Percentiles rank a stretch among this genome's conserved stretches.
These are phyloP conservation scores for Ophonus ardosiacus DNA, from an alignment of 2,888 invertebrate genomes.

Conservation along the genomic window DNA sequence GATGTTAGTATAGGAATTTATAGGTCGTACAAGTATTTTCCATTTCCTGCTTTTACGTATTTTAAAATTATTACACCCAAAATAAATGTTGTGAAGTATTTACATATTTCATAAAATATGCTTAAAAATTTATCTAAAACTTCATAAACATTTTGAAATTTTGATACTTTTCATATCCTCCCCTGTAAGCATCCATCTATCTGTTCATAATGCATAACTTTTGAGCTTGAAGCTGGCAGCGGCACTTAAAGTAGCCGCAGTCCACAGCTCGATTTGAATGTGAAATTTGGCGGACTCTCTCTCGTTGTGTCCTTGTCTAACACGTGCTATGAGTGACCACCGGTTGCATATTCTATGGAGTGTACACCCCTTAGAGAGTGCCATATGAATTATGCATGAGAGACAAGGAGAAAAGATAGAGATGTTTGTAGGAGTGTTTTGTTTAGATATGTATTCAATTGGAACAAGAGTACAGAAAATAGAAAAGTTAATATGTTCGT, in stretches of 20 bases:
- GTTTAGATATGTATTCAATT: not conserved
- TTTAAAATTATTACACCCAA: no score
- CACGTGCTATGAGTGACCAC: constrained; percentile 24
- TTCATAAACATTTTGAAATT: not conserved
- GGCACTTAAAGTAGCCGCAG: constrained; percentile 18
- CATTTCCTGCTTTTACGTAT: no score
- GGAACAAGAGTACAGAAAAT: not conserved
- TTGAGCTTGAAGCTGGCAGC: not conserved
- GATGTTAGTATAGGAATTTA: no score
- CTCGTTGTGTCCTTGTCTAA: not conserved
- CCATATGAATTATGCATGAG: constrained; percentile 48
- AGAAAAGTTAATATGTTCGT: not conserved
- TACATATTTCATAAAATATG: not conserved
- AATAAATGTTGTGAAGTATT: no score
- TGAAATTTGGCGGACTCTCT: constrained; percentile 27
- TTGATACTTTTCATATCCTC: not conserved
- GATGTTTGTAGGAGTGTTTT: not conserved
- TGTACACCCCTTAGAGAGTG: constrained; percentile 2
- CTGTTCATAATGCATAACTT: constrained; percentile 34
- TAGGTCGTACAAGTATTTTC: no score
- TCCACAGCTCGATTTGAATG: constrained; percentile 31
- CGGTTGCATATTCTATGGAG: constrained; percentile 44
- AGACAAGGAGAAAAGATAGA: not conserved
- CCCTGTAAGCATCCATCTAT: not conserved
- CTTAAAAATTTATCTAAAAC: not conserved